Evolutionary conservation across 2,113 vertebrate species (phyloP).

Genomic region (Cebidichthys violaceus): DNA sequence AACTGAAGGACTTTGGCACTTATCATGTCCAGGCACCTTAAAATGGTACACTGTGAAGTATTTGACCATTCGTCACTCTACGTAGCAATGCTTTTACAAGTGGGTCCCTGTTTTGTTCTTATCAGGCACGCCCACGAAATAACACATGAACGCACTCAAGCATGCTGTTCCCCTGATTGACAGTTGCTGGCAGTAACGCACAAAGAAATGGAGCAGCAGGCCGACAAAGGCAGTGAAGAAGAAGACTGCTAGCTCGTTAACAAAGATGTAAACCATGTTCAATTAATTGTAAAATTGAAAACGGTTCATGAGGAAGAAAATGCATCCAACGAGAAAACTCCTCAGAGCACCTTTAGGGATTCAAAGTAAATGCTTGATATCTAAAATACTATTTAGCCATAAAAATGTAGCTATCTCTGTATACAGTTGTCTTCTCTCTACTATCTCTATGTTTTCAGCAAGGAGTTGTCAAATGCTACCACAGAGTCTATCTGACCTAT

Average conservation of each 20-base stretch:
- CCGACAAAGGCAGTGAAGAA: background rate
- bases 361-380: background rate
- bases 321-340: background rate
- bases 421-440: slow-evolving; percentile 2
- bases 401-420: slow-evolving; percentile 1
- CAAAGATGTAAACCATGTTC: background rate
- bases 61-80: background rate
- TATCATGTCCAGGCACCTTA: background rate
- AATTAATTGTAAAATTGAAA: background rate
- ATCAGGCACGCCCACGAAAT: background rate
- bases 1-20: background rate
- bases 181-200: background rate
- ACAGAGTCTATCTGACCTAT: slow-evolving; percentile 30
- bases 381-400: background rate
- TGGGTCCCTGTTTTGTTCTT: background rate
- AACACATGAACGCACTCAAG: background rate
- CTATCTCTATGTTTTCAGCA: slow-evolving; percentile 15
- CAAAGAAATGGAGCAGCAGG: background rate
- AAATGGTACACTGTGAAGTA: background rate
- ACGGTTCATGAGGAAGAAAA: background rate
- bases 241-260: background rate
- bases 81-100: background rate
- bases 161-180: background rate
- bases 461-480: slow-evolving; percentile 26
- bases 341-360: background rate